phyloP scores from a whole-genome alignment of 64 coral and sea anemone genomes.

The Montipora foliosa region DNA sequence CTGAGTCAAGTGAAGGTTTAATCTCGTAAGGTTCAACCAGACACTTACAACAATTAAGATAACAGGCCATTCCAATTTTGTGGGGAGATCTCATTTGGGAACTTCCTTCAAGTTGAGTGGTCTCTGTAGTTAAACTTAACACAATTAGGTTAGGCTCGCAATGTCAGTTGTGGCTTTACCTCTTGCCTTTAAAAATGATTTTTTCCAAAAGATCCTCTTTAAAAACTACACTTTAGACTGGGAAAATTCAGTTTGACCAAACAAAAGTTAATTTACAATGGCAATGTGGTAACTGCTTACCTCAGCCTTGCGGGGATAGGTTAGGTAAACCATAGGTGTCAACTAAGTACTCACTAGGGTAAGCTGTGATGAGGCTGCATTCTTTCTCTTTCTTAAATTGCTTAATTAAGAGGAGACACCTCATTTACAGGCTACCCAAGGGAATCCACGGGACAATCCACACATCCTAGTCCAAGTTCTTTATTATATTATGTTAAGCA shows the following conservation, averaged over 20 bases:
- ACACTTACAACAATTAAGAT: too few relatives aligned
- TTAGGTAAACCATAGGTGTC: not conserved
- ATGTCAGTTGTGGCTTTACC: too few relatives aligned
- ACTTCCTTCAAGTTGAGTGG: too few relatives aligned
- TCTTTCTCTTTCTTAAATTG: too few relatives aligned
- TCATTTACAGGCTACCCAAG: not conserved
- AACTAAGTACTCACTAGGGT: not conserved
- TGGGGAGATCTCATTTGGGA: too few relatives aligned
- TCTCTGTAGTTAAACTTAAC: too few relatives aligned
- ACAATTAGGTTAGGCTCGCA: too few relatives aligned
- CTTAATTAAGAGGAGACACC: not conserved
- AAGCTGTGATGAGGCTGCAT: not conserved
- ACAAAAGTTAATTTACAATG: not conserved
- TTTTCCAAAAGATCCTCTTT: too few relatives aligned
- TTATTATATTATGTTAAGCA: not conserved
- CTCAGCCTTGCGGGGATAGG: not conserved
- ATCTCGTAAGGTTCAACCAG: constrained; percentile 30
- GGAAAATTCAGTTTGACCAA: too few relatives aligned
- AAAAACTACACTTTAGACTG: too few relatives aligned
- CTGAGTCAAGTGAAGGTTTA: not conserved
- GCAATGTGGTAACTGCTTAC: not conserved
- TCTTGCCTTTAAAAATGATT: too few relatives aligned
- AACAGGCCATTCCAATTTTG: too few relatives aligned
- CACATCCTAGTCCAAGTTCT: not conserved
- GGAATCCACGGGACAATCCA: constrained; percentile 16